These are phyloP conservation scores for Acanthosoma haemorrhoidale DNA, from an alignment of 2,888 invertebrate genomes.

Conservation along the genomic window DNA sequence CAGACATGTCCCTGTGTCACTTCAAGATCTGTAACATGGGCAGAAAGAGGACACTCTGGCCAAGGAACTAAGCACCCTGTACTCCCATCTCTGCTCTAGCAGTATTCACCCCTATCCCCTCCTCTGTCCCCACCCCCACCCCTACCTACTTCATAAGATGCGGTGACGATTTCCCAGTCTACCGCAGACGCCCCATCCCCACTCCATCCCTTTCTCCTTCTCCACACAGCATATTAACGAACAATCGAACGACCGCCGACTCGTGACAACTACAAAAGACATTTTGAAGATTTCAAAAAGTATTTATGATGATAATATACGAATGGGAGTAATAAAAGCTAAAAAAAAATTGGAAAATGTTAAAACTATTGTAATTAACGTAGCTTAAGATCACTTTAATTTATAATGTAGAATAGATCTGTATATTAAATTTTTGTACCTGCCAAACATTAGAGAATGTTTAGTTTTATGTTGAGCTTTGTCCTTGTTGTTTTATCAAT, in stretches of 20 bases:
- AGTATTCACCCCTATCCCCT: not conserved
- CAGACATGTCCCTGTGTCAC: slow-evolving; percentile 62
- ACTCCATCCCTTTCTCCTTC: not conserved
- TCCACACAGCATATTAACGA: not conserved
- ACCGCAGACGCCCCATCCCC: not conserved
- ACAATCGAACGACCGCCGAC: slow-evolving; percentile 14
- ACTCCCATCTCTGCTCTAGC: slow-evolving; percentile 12
- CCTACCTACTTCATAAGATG: not conserved
- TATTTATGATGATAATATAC: not conserved
- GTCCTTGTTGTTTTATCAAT: slow-evolving; percentile 21
- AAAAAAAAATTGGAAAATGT: not conserved
- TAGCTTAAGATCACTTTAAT: slow-evolving; percentile 17
- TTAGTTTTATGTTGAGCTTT: slow-evolving; percentile 29
- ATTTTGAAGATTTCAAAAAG: not conserved
- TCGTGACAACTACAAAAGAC: not conserved
- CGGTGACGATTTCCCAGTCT: slow-evolving; percentile 19
- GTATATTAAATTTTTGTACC: slow-evolving; percentile 31
- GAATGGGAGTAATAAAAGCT: not conserved
- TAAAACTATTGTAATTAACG: slow-evolving; percentile 2
- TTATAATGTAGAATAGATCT: slow-evolving; percentile 23
- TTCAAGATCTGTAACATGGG: slow-evolving; percentile 68
- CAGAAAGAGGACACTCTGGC: slow-evolving; percentile 51
- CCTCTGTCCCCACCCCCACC: not conserved
- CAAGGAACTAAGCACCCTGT: slow-evolving; percentile 12
- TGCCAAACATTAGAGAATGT: slow-evolving; percentile 18